A percentile compares a stretch with the other conserved stretches of the same genome.
phyloP scores from a whole-genome alignment of 2,113 vertebrate species.

The Montifringilla adamsi region DNA sequence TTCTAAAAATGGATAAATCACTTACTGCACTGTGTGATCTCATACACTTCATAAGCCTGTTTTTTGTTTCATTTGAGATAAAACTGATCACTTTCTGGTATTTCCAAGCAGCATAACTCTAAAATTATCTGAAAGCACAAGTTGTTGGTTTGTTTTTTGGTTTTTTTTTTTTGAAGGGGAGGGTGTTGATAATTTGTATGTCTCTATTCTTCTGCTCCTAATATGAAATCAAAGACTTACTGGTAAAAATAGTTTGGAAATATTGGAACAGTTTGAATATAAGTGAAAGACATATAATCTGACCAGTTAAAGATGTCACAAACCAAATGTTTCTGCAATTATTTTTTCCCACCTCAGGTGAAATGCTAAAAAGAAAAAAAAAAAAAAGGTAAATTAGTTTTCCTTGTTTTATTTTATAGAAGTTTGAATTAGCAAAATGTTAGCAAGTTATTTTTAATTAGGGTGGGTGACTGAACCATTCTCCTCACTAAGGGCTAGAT shows the following conservation, averaged over 20 bases:
- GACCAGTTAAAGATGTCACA: not conserved
- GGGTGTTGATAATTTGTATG: not conserved
- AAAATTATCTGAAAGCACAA: not conserved
- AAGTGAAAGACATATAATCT: not conserved
- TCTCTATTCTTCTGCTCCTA: not conserved
- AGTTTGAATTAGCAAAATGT: not conserved
- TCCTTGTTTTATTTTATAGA: not conserved
- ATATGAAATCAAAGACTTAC: not conserved
- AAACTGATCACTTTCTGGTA: not conserved
- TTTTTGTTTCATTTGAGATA: not conserved
- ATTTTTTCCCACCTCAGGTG: not conserved
- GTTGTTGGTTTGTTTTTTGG: not conserved
- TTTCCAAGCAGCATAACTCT: not conserved
- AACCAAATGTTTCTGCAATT: not conserved
- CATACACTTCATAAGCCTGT: not conserved
- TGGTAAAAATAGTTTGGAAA: not conserved
- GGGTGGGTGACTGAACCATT: not conserved
- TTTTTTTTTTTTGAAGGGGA: not conserved
- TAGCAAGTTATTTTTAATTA: not conserved
- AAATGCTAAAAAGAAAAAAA: not conserved
- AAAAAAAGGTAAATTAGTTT: not conserved
- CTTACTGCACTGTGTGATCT: not conserved
- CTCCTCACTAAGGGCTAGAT: not conserved
- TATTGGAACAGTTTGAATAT: not conserved
- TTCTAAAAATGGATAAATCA: slow-evolving; percentile 19